Percentiles rank a stretch among this genome's conserved stretches.
These are phyloP conservation scores for Agrypnia vestita DNA, from an alignment of 1,140 invertebrate genomes.

Conservation along the genomic window DNA sequence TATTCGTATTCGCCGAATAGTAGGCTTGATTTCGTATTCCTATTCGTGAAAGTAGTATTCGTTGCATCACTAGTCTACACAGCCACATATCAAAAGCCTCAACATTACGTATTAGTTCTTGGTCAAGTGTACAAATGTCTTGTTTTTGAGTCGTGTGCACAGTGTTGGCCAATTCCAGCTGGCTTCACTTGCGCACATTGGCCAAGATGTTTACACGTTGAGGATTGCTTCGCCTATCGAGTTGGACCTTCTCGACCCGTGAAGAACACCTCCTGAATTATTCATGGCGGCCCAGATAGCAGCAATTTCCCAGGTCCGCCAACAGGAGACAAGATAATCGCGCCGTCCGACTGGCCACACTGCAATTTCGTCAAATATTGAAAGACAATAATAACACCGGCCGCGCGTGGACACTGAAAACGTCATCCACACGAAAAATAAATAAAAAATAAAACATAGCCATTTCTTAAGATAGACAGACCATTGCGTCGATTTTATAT, in stretches of 20 bases:
- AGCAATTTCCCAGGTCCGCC: constrained; percentile 7
- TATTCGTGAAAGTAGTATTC: no score
- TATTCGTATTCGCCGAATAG: no score
- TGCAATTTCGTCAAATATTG: constrained; percentile 11
- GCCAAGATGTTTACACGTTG: neutral
- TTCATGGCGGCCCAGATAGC: constrained; percentile 6
- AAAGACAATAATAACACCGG: neutral
- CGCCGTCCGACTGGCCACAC: neutral
- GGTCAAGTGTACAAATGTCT: no score
- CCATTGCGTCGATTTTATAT: no score
- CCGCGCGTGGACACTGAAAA: neutral
- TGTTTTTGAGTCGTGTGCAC: no score
- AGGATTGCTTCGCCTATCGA: neutral
- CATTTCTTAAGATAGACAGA: no score
- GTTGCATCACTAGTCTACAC: no score
- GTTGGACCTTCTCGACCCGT: neutral
- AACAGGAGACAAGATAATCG: constrained; percentile 18
- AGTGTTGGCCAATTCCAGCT: no score
- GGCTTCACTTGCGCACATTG: no score
- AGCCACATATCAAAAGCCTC: no score
- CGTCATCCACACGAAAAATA: neutral
- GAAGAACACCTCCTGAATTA: neutral
- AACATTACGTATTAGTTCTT: no score
- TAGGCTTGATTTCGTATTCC: no score
- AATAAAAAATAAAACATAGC: neutral